Evolutionary conservation across 2,797 vertebrate species (phyloP), one percentile per base, ranked within the genome.

Genomic region (Arnoldichthys spilopterus): DNA sequence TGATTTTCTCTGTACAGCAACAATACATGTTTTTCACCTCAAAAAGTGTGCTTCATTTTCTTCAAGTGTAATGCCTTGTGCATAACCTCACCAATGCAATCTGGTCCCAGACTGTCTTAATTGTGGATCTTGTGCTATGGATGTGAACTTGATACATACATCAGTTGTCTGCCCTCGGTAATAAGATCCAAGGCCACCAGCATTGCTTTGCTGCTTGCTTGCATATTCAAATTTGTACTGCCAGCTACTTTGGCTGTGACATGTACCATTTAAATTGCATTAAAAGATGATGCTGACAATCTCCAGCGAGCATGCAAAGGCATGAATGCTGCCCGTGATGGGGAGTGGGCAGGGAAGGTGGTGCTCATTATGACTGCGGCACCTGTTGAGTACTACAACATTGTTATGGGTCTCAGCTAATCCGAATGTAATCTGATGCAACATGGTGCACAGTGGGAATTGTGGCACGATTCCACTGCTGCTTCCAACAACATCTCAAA

Each of bases 381-480:
- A 91, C 89, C 88, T 91, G 89, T 86, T 89, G 89, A 81, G 76
- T 74, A 81, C 34, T 61, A 51, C 73, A 78, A 51, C 66, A 76
- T 69, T 47, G 78, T 74, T 80, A 72, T 64, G 28, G 30, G 74
- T 56, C 59, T 71, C 77, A 71, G 69, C 47, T 59, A 81, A 77
- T 86, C 90, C 79, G 49, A 74, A 79, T 78, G 80, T 86, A 86
- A 88, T 90, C 86, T 90, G 88, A 91, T 87, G 87, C 86, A 89
- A 87, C 87, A 87, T 87, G 81, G 90, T 89, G 87, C 85, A 89
- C 89, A 88, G 89, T 90, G 90, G 90, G 89, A 89, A 88, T 91
- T 93, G 89, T 90, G 87, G 85, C 84, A 67, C 66, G 77, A 88
- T 89, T 90, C 87, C 90, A 70, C 87, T 86, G 28, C 34, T 63